These are phyloP conservation scores for Agriopis aurantiaria DNA, from an alignment of 2,888 invertebrate genomes.

Conservation along the genomic window DNA sequence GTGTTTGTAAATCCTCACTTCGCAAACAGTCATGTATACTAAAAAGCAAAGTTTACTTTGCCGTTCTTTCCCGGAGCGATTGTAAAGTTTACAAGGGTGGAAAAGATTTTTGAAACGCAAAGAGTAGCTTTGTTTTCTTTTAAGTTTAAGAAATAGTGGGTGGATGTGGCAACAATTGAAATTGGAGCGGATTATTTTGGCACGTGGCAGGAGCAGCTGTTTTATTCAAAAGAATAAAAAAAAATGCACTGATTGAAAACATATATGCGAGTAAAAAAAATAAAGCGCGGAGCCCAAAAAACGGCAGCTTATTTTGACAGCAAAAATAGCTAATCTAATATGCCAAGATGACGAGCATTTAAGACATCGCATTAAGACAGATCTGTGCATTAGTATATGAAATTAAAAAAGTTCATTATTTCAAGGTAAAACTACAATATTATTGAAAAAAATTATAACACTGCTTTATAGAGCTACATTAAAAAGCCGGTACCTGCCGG, in stretches of 20 bases:
- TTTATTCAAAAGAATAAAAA: slow-evolving; percentile 7
- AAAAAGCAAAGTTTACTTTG: slow-evolving; percentile 44
- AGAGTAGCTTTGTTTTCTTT: slow-evolving; percentile 31
- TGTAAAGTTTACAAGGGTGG: slow-evolving; percentile 10
- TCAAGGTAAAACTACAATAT: too few species aligned
- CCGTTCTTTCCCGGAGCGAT: slow-evolving; percentile 5
- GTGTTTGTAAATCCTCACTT: slow-evolving; percentile 34
- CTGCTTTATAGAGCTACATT: too few species aligned
- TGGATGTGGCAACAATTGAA: slow-evolving; percentile 39
- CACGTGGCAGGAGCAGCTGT: slow-evolving; percentile 40
- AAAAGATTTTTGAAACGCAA: slow-evolving; percentile 20
- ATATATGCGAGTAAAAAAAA: too few species aligned
- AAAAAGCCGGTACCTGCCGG: too few species aligned
- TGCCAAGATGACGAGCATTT: too few species aligned
- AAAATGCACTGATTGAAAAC: neutral
- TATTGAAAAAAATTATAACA: too few species aligned
- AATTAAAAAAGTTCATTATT: too few species aligned
- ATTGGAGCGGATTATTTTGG: slow-evolving; percentile 41
- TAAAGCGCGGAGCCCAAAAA: too few species aligned
- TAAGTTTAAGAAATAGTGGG: slow-evolving; percentile 35
- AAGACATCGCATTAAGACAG: too few species aligned
- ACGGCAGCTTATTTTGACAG: too few species aligned
- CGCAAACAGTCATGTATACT: slow-evolving; percentile 29
- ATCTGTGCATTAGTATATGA: too few species aligned
- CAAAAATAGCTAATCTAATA: too few species aligned